These are phyloP conservation scores for Crotalus viridis DNA, from an alignment of 2,113 vertebrate species.

Conservation along the genomic window DNA sequence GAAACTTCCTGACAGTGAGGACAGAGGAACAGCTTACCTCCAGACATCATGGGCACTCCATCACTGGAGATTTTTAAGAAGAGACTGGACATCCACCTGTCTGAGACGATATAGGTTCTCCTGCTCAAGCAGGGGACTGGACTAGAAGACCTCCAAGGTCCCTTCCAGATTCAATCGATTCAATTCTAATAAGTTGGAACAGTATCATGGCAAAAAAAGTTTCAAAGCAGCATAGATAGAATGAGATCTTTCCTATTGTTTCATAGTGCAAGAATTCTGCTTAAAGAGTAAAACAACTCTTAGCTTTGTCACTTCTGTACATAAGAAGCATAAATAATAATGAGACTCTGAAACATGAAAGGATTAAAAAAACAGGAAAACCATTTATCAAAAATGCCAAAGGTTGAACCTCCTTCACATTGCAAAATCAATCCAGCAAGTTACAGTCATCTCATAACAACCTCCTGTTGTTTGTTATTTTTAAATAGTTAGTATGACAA, in stretches of 20 bases:
- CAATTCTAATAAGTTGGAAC: not conserved
- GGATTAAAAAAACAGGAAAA: slow-evolving; percentile 60
- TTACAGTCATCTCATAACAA: slow-evolving; percentile 62
- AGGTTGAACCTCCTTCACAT: slow-evolving; percentile 49
- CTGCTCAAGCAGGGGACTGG: too few species aligned
- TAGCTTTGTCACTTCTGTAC: slow-evolving; percentile 1
- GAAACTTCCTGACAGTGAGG: too few species aligned
- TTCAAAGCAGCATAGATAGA: not conserved
- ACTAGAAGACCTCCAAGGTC: too few species aligned
- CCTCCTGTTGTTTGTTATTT: slow-evolving; percentile 78
- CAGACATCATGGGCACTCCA: too few species aligned
- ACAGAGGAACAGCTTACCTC: too few species aligned
- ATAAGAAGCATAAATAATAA: slow-evolving; percentile 27
- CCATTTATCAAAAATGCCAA: slow-evolving; percentile 53
- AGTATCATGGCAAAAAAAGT: not conserved
- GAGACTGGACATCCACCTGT: too few species aligned
- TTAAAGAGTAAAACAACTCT: not conserved
- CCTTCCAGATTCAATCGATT: too few species aligned
- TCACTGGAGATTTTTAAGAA: too few species aligned
- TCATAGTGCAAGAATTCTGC: not conserved
- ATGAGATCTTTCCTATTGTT: slow-evolving; percentile 16
- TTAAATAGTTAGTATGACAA: slow-evolving; percentile 75
- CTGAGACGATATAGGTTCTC: too few species aligned
- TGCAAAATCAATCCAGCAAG: slow-evolving; percentile 66
- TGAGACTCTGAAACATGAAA: slow-evolving; percentile 39